Evolutionary conservation across 2,797 vertebrate species (phyloP).

Genomic region (Onychomys arenicola): DNA sequence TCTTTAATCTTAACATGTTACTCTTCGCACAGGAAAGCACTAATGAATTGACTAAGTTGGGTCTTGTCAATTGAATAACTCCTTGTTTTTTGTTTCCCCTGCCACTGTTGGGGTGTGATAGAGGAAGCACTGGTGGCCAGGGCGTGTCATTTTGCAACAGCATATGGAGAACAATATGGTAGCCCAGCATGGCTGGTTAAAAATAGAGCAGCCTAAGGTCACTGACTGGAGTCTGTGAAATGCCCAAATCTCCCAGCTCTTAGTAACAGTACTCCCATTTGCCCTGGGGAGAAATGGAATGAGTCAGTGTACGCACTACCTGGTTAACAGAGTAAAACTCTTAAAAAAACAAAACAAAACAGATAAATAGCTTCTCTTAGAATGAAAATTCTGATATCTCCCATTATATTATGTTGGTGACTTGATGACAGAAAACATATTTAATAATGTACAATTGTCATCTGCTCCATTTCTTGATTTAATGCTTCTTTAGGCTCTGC

Average conservation of each 20-base stretch:
- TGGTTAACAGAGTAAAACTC: slow-evolving; percentile 4
- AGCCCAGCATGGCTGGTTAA: slow-evolving; percentile 64
- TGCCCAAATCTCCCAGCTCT: slow-evolving; percentile 23
- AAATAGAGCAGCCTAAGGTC: slow-evolving; percentile 64
- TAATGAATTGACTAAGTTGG: background rate
- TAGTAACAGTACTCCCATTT: background rate
- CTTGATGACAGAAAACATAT: slow-evolving; percentile 43
- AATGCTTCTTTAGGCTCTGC: slow-evolving; percentile 2
- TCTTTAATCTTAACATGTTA: slow-evolving; percentile 9
- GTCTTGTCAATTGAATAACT: background rate
- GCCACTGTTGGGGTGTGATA: background rate
- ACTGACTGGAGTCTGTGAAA: slow-evolving; percentile 68
- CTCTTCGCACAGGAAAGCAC: background rate
- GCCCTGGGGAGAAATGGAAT: background rate
- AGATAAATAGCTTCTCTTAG: slow-evolving; percentile 11
- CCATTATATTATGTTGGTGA: background rate
- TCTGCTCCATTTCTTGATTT: slow-evolving; percentile 34
- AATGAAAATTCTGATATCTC: slow-evolving; percentile 42
- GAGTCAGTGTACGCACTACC: background rate
- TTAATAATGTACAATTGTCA: slow-evolving; percentile 43
- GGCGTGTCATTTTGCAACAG: slow-evolving; percentile 54
- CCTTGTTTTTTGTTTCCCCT: slow-evolving; percentile 49
- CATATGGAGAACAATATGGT: slow-evolving; percentile 73
- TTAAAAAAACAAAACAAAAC: background rate
- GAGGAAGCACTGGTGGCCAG: slow-evolving; percentile 8